Evolutionary conservation across 2,113 vertebrate genomes (phyloP).

Genomic region (Cebus imitator): DNA sequence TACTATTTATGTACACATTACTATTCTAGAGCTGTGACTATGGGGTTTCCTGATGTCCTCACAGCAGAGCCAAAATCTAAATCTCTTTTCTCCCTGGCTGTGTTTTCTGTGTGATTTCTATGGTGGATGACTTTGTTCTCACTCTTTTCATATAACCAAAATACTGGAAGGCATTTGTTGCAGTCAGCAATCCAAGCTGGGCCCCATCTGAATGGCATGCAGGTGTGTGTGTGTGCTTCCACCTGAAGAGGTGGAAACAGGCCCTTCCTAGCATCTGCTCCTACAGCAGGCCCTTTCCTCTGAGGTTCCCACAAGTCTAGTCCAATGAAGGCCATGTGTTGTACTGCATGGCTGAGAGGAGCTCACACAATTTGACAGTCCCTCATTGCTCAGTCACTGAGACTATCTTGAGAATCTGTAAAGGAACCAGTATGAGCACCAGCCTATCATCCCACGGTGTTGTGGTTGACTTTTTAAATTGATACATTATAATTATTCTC

Average conservation of each 20-base stretch:
- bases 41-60: neutral
- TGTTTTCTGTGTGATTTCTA: neutral
- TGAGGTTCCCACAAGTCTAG: neutral
- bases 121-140: neutral
- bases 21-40: no score
- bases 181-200: neutral
- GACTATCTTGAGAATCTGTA: neutral
- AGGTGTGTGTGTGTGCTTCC: neutral
- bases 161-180: neutral
- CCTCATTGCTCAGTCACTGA: neutral
- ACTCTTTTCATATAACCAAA: neutral
- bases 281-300: neutral
- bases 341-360: neutral
- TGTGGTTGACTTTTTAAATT: neutral
- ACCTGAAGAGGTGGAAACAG: neutral
- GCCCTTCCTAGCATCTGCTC: neutral
- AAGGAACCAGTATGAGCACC: neutral
- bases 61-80: neutral
- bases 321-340: neutral
- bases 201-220: neutral
- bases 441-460: fast-evolving
- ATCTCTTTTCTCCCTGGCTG: neutral
- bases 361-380: no score
- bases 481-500: neutral
- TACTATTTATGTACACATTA: neutral